These are phyloP conservation scores for Rhinichthys osculus DNA, from an alignment of 2,797 vertebrate genomes.

Conservation along the genomic window DNA sequence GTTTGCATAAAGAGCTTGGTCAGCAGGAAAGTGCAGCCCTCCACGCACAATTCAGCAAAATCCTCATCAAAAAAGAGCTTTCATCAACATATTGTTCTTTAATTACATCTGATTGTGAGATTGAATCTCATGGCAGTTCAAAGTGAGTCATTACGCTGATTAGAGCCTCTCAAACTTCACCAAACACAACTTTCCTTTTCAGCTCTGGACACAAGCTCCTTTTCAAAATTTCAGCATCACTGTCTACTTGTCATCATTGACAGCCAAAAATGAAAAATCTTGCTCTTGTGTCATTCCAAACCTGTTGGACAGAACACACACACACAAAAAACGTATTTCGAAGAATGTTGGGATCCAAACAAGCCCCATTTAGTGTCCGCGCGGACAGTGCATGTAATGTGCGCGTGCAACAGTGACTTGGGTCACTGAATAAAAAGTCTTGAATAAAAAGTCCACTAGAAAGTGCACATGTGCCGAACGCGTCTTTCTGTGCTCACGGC, in stretches of 20 bases:
- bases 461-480: no score
- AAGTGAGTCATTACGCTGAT: slow-evolving; percentile 78
- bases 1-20: slow-evolving; percentile 78
- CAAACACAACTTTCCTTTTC: slow-evolving; percentile 7
- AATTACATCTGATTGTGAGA: slow-evolving; percentile 79
- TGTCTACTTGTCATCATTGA: neutral
- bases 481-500: no score
- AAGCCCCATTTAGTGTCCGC: neutral
- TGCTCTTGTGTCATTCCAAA: neutral
- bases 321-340: neutral
- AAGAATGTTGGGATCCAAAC: neutral
- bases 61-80: slow-evolving; percentile 73
- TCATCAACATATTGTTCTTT: slow-evolving; percentile 81
- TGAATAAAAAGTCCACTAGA: no score
- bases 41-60: slow-evolving; percentile 78
- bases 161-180: slow-evolving; percentile 33
- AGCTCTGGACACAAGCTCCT: neutral
- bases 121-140: slow-evolving; percentile 71
- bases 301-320: neutral
- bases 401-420: no score
- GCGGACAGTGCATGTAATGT: no score
- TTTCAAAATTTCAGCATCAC: neutral
- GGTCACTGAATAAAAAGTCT: no score
- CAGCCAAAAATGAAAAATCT: slow-evolving; percentile 1
- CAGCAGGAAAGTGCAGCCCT: slow-evolving; percentile 82